These are phyloP conservation scores for Marmota monax DNA, from an alignment of 2,113 vertebrate species.

Conservation along the genomic window DNA sequence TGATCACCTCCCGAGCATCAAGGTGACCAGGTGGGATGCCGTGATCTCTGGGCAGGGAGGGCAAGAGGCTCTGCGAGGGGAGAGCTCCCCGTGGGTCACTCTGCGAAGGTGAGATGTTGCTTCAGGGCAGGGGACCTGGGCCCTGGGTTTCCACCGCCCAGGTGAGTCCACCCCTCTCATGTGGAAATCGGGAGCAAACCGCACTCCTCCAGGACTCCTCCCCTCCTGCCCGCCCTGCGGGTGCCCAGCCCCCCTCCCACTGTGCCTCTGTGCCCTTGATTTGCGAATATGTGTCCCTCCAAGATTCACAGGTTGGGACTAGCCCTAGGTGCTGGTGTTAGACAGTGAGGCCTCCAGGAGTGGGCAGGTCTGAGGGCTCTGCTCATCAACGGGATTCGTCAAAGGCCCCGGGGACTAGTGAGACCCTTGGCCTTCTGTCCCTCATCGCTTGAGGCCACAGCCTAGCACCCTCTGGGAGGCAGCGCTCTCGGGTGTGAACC, in stretches of 20 bases:
- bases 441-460: not conserved
- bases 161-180: not conserved
- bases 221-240: too few relatives aligned
- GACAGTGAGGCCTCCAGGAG: too few relatives aligned
- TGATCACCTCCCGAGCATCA: rapidly evolving
- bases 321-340: not conserved
- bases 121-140: too few relatives aligned
- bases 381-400: too few relatives aligned
- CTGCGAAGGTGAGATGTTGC: too few relatives aligned
- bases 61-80: too few relatives aligned
- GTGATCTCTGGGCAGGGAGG: not conserved
- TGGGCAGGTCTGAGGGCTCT: too few relatives aligned
- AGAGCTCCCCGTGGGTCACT: rapidly evolving
- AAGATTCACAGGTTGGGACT: not conserved
- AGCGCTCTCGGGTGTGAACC: too few relatives aligned
- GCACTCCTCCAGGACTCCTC: too few relatives aligned
- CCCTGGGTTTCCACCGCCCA: too few relatives aligned
- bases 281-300: not conserved
- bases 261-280: not conserved
- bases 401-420: not conserved
- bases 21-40: rapidly evolving
- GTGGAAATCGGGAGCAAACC: not conserved
- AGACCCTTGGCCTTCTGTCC: too few relatives aligned
- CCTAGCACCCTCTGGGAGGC: not conserved
- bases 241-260: not conserved